phyloP scores from a whole-genome alignment of 2,797 vertebrate genomes.

The Galaxias olidus region DNA sequence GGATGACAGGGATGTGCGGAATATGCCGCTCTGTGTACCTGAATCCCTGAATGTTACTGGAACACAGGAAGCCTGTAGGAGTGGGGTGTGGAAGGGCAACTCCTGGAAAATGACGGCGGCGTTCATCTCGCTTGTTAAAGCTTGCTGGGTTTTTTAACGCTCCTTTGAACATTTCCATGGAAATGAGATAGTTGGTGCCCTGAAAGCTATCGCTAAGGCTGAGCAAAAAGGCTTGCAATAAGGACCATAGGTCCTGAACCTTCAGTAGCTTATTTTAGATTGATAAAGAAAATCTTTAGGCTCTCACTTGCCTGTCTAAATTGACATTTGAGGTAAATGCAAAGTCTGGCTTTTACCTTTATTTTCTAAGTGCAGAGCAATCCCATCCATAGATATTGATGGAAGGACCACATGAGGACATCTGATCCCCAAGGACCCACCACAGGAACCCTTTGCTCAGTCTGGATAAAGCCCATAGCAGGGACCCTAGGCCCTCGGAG shows the following conservation, averaged over 20 bases:
- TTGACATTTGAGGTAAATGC: constrained; percentile 11
- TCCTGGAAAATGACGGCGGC: constrained; percentile 2
- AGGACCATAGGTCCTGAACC: constrained; percentile 8
- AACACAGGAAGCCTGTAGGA: constrained; percentile 2
- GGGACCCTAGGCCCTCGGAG: constrained; percentile 30
- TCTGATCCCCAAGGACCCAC: constrained; percentile 19
- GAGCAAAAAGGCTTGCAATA: not conserved
- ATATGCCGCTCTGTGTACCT: not conserved
- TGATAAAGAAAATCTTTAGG: constrained; percentile 4
- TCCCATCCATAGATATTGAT: constrained; percentile 36
- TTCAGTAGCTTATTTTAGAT: constrained; percentile 4
- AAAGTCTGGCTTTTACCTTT: not conserved
- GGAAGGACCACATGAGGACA: constrained; percentile 36
- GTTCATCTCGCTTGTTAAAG: not conserved
- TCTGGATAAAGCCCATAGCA: constrained; percentile 28
- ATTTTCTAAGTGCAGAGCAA: constrained; percentile 14
- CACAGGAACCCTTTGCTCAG: constrained; percentile 30
- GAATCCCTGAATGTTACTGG: not conserved
- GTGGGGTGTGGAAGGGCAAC: constrained; percentile 3
- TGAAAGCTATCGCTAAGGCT: not conserved
- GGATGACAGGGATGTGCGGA: not conserved
- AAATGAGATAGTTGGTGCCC: not conserved
- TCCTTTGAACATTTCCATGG: not conserved
- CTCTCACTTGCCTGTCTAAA: constrained; percentile 21
- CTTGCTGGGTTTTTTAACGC: not conserved